A percentile compares a stretch with the other conserved stretches of the same genome.
These are phyloP conservation scores for Aspidiotus destructor DNA, from an alignment of 2,888 invertebrate species.

Conservation along the genomic window DNA sequence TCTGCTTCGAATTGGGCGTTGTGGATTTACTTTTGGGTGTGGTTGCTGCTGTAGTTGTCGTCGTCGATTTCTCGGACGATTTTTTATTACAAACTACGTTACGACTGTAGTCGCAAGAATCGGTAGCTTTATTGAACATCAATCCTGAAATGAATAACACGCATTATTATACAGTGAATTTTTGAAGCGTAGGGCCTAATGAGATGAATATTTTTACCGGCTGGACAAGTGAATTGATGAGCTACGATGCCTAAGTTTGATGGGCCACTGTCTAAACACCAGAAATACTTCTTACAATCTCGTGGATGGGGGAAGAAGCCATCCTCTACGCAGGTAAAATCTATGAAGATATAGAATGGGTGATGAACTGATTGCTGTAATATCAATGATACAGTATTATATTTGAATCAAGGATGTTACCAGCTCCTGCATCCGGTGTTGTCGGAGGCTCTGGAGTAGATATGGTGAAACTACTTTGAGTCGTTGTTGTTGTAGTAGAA, in stretches of 20 bases:
- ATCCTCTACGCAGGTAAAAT: slow-evolving; percentile 85
- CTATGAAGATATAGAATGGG: slow-evolving; percentile 43
- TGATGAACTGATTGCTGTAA: background rate
- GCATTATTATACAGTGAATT: background rate
- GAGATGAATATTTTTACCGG: slow-evolving; percentile 48
- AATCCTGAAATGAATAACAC: slow-evolving; percentile 52
- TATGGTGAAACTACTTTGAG: slow-evolving; percentile 43
- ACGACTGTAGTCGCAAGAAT: slow-evolving; percentile 83
- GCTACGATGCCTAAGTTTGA: slow-evolving; percentile 82
- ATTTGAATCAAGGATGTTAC: too few relatives aligned
- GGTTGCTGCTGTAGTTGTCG: slow-evolving; percentile 41
- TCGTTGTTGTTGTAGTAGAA: slow-evolving; percentile 46
- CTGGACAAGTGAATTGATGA: slow-evolving; percentile 86
- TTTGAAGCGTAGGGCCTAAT: background rate
- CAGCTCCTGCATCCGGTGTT: slow-evolving; percentile 78
- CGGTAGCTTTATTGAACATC: slow-evolving; percentile 81
- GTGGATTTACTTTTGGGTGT: slow-evolving; percentile 43
- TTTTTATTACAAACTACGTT: slow-evolving; percentile 72
- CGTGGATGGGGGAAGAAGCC: slow-evolving; percentile 85
- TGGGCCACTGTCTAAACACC: slow-evolving; percentile 83
- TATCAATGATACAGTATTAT: background rate
- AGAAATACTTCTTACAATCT: slow-evolving; percentile 89
- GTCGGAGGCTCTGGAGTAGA: slow-evolving; percentile 74
- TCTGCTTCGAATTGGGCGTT: slow-evolving; percentile 46
- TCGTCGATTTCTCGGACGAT: slow-evolving; percentile 45